phyloP scores from a whole-genome alignment of 2,797 vertebrate species.

The Sebastes wilsoni region DNA sequence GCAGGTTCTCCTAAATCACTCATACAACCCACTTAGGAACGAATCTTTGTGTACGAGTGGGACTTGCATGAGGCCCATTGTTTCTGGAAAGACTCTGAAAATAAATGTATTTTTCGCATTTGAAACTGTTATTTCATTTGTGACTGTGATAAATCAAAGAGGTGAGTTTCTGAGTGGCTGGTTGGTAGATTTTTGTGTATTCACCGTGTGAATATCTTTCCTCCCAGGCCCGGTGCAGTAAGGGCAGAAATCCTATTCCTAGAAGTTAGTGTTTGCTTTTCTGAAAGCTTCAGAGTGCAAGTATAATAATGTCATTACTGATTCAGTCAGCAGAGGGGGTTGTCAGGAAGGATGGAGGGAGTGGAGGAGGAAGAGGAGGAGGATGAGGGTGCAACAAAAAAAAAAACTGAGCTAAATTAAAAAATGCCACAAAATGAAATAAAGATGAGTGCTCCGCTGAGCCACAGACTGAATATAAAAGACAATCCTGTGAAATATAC shows the following conservation, averaged over 20 bases:
- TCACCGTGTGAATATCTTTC: neutral
- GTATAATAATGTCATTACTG: conserved; percentile 68
- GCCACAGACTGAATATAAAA: conserved; percentile 81
- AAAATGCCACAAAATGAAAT: conserved; percentile 84
- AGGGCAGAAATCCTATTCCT: conserved; percentile 44
- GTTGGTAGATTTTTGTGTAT: neutral
- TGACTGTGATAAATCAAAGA: neutral
- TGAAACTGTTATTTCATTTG: neutral
- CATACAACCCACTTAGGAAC: no score
- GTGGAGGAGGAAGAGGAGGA: conserved; percentile 2
- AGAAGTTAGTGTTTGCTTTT: conserved; percentile 58
- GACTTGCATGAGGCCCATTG: neutral
- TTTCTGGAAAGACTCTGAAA: neutral
- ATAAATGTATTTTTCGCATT: neutral
- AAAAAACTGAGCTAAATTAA: conserved; percentile 72
- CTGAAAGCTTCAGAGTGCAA: conserved; percentile 56
- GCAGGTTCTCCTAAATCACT: no score
- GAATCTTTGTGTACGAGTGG: no score
- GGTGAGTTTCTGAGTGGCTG: neutral
- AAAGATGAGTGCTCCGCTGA: conserved; percentile 82
- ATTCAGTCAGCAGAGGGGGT: conserved; percentile 70
- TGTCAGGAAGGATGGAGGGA: conserved; percentile 59
- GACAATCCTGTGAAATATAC: conserved; percentile 82
- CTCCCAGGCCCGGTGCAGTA: neutral
- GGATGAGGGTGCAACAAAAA: conserved; percentile 14